Conservation (phyloP, 2,888 invertebrate genomes). For the Petrophora chlorosata region DNA sequence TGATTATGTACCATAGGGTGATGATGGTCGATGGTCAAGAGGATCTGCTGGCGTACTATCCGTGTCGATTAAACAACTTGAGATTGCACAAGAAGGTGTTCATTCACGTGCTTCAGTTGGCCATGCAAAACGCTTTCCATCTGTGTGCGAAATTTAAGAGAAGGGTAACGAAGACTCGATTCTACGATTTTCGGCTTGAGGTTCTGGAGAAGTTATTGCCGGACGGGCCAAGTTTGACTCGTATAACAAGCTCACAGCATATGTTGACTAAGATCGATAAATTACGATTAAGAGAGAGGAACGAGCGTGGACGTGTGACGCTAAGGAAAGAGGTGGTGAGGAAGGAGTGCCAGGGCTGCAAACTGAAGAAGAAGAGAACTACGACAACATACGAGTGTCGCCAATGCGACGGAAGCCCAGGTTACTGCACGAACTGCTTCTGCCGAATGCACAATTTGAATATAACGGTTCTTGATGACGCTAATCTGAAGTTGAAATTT, state of each 20-base stretch:
- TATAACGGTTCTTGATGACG: background rate
- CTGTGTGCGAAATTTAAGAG: background rate
- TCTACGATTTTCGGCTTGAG: conserved; percentile 4
- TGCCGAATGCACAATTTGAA: background rate
- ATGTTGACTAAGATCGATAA: conserved; percentile 8
- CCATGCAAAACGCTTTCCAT: conserved; percentile 3
- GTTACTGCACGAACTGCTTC: conserved; percentile 7
- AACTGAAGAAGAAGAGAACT: background rate
- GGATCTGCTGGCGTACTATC: conserved; percentile 3
- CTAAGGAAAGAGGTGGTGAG: conserved; percentile 1
- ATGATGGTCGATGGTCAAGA: background rate
- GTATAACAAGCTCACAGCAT: background rate
- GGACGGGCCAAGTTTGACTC: background rate
- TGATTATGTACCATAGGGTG: conserved; percentile 4
- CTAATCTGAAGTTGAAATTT: no score
- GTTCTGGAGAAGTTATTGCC: conserved; percentile 8
- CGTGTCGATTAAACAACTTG: background rate
- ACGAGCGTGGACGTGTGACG: background rate
- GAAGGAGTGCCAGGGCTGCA: conserved; percentile 13
- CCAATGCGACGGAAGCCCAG: conserved; percentile 3
- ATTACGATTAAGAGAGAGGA: background rate
- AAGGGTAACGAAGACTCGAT: background rate
- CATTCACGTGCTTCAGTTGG: conserved; percentile 10
- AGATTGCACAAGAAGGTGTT: conserved; percentile 11
- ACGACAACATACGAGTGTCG: conserved; percentile 7